These are phyloP conservation scores for Macaria notata DNA, from an alignment of 2,888 invertebrate species.

Conservation along the genomic window DNA sequence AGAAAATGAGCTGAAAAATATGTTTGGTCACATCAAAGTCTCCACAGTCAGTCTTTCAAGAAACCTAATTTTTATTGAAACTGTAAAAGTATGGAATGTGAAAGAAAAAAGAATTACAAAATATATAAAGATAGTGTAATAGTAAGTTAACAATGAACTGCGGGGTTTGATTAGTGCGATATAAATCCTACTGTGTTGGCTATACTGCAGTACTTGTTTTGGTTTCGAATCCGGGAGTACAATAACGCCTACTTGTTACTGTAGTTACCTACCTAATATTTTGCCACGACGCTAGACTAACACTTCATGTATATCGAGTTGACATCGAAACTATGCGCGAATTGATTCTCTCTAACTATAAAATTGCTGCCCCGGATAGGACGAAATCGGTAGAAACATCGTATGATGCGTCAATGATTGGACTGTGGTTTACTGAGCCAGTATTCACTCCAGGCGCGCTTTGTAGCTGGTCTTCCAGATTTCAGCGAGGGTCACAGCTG, in stretches of 20 bases:
- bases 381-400: constrained; percentile 62
- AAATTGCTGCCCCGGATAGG: constrained; percentile 76
- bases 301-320: constrained; percentile 60
- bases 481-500: constrained; percentile 96
- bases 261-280: constrained; percentile 40
- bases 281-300: constrained; percentile 60
- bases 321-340: constrained; percentile 64
- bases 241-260: constrained; percentile 41
- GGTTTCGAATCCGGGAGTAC: constrained; percentile 43
- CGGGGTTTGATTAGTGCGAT: constrained; percentile 44
- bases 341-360: constrained; percentile 64
- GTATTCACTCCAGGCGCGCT: constrained; percentile 90
- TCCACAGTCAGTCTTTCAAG: constrained; percentile 76
- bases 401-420: constrained; percentile 50
- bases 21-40: constrained; percentile 68
- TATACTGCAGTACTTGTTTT: constrained; percentile 9
- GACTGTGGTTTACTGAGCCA: constrained; percentile 44
- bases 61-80: constrained; percentile 68
- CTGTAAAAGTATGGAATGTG: constrained; percentile 71
- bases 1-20: constrained; percentile 59
- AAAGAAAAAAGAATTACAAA: constrained; percentile 51
- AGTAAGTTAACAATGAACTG: constrained; percentile 47
- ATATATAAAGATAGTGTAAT: constrained; percentile 47
- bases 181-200: constrained; percentile 38
- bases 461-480: constrained; percentile 98